phyloP scores from a whole-genome alignment of 2,797 vertebrate genomes.

The Muraenolepis orangiensis region DNA sequence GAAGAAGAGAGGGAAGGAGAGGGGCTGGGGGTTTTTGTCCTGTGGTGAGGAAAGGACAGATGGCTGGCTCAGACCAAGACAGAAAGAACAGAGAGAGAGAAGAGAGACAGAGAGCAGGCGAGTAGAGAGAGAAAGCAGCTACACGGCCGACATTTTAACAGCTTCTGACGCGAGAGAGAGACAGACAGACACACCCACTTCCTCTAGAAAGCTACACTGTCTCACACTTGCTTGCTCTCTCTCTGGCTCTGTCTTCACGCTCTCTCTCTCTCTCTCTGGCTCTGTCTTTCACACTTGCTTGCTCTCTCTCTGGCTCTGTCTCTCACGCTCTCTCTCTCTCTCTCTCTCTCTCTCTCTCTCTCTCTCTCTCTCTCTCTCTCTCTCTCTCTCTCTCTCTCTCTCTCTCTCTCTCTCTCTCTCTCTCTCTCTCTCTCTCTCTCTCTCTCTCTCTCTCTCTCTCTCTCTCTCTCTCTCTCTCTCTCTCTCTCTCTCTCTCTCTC shows the following conservation, averaged over 20 bases:
- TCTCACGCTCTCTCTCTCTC: constrained; percentile 13
- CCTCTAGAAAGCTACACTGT: constrained; percentile 1
- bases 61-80: constrained; percentile 25
- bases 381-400: no score
- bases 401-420: no score
- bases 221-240: constrained; percentile 27
- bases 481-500: not conserved
- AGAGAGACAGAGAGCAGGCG: constrained; percentile 22
- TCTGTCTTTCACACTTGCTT: constrained; percentile 26
- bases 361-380: not conserved
- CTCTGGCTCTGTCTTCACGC: not conserved
- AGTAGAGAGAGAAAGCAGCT: constrained; percentile 39
- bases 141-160: constrained; percentile 72
- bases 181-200: constrained; percentile 27
- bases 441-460: no score
- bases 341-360: not conserved
- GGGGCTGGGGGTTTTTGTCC: constrained; percentile 42
- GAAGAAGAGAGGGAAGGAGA: constrained; percentile 5
- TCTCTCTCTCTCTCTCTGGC: not conserved
- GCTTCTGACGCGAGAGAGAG: constrained; percentile 60
- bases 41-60: constrained; percentile 53
- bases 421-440: no score
- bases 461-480: not conserved
- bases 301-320: not conserved
- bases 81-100: not conserved